phyloP scores from a whole-genome alignment of 2,888 invertebrate species.

The Spialia ferax region DNA sequence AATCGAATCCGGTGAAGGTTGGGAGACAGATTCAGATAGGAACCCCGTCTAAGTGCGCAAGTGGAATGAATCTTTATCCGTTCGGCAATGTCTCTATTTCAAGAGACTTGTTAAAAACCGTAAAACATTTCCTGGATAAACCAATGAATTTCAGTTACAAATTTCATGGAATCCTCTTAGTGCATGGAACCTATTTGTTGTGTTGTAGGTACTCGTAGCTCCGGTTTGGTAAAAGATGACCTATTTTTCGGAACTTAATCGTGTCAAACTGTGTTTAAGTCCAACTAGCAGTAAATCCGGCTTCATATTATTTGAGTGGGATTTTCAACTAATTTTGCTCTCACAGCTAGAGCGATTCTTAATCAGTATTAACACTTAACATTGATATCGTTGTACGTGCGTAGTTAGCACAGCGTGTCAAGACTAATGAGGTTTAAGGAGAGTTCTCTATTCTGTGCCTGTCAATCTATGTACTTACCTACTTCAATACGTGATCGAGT shows the following conservation, averaged over 20 bases:
- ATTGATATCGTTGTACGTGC: not conserved
- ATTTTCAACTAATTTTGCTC: not conserved
- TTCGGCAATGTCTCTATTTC: not conserved
- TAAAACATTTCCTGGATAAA: not conserved
- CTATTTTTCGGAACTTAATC: constrained; percentile 2
- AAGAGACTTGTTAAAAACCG: not conserved
- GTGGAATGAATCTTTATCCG: not conserved
- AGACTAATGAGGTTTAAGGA: constrained; percentile 18
- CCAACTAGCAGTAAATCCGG: not conserved
- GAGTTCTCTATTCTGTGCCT: constrained; percentile 11
- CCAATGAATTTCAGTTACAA: no score
- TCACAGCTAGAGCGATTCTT: no score
- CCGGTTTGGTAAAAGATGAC: constrained; percentile 4
- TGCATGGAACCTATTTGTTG: not conserved
- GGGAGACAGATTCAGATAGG: constrained; percentile 19
- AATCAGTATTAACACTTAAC: no score
- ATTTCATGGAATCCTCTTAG: no score
- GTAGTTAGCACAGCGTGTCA: not conserved
- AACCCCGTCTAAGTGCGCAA: not conserved
- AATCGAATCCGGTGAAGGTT: constrained; percentile 10
- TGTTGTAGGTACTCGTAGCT: not conserved
- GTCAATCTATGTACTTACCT: constrained; percentile 21
- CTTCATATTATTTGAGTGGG: not conserved
- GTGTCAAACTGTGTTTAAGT: not conserved
- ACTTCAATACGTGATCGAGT: constrained; percentile 16